Base-by-base conservation (phyloP, 2,113 vertebrate species). In the Stictonetta naevosa region DNA sequence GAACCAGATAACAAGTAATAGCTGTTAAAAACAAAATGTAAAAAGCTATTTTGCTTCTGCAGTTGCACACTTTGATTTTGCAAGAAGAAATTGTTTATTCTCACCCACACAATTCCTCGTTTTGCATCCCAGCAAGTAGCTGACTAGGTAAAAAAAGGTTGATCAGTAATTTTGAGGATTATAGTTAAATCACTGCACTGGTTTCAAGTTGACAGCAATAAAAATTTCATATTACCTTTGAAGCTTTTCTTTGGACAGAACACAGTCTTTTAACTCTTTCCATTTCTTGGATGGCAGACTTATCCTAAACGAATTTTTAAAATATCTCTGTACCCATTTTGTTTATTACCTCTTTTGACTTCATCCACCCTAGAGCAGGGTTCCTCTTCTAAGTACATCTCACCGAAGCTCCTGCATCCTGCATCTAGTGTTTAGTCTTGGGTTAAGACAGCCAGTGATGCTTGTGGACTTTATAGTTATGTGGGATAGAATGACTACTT, bases 141-240 rank as follows among this genome's bases (percentile, higher is more conserved):
- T 93, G 87, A 96, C 67, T 56, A 58, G 28, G 28, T 42, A 22
- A 91, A 97, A 95, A 95, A 92, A 25, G 4, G 36, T 28, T 86
- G 75, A 83, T 91, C 25, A 67, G 75, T 94, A 83, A 86, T 93
- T 95, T 77, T 80, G 76, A 96, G 68, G 63, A 83, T 42, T 83
- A 42, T 23, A 88, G 74, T 10, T 76, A 79, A 60, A 83, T 85
- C 4, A 66, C 3, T 67, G 26, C 40, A n/a, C 44, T 33, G 15
- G 3, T 83, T 86, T 58, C 53, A 91, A 83, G 22, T 59, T 77
- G 94, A 25, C 36, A n/a, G 59, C 40, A 71, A 71, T 74, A 58
- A 46, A 92, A 79, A 66, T 12, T 38, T 56, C 8, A 5, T 53
- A 44, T 31, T 78, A 56, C 12, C 28, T 89, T 82, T 53, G 44